Conservation (phyloP, 2,888 invertebrate species). For the Nemotelus pantherinus region DNA sequence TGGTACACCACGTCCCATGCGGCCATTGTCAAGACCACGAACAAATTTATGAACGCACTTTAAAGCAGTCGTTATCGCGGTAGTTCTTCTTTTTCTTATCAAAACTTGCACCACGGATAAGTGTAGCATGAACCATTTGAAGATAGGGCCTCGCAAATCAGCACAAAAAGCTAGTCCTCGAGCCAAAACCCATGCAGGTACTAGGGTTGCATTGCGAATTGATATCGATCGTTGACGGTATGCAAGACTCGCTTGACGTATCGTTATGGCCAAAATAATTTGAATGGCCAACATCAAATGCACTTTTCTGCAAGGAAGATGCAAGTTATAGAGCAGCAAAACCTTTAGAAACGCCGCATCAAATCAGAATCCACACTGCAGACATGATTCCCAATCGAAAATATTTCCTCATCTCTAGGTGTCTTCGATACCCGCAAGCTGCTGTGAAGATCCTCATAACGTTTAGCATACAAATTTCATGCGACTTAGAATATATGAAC, state of each 20-base stretch:
- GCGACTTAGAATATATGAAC: too few species aligned
- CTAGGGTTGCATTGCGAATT: not conserved
- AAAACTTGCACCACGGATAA: constrained; percentile 8
- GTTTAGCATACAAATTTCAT: too few species aligned
- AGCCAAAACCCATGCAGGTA: too few species aligned
- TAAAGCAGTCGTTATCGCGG: constrained; percentile 32
- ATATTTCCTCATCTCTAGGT: not conserved
- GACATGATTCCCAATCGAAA: not conserved
- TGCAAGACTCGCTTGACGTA: not conserved
- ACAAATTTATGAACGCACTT: constrained; percentile 45
- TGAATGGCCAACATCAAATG: too few species aligned
- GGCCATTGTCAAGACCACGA: constrained; percentile 33
- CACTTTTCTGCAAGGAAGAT: too few species aligned
- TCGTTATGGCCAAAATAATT: too few species aligned
- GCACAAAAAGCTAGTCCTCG: constrained; percentile 10
- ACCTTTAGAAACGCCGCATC: too few species aligned
- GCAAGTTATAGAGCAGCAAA: too few species aligned
- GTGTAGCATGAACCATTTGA: constrained; percentile 23
- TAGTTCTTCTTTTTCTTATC: constrained; percentile 37
- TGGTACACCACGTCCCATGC: constrained; percentile 6
- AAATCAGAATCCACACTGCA: too few species aligned
- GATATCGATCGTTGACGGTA: not conserved
- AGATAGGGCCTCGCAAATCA: constrained; percentile 17
- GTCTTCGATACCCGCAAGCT: too few species aligned
- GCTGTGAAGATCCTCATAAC: too few species aligned